phyloP scores from a whole-genome alignment of 1,140 invertebrate genomes.

The Rhopalosiphum maidis region DNA sequence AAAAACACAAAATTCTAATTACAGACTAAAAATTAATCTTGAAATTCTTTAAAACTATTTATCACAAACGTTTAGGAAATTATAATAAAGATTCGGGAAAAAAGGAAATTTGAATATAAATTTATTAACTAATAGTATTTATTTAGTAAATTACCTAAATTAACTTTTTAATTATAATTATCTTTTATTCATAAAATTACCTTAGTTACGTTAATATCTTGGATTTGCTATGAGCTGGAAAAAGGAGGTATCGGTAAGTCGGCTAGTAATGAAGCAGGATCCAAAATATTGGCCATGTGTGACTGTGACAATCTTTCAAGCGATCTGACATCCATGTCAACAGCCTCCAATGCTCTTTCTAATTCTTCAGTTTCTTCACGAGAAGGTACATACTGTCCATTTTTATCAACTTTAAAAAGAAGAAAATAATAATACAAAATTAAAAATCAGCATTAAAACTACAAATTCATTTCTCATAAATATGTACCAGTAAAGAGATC shows the following conservation, averaged over 20 bases:
- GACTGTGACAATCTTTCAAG: constrained; percentile 62
- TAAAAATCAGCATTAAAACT: not conserved
- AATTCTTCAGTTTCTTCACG: constrained; percentile 84
- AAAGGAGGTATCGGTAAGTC: constrained; percentile 53
- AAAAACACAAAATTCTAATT: no score
- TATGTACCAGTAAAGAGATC: constrained; percentile 80
- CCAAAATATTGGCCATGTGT: constrained; percentile 60
- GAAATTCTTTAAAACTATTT: not conserved
- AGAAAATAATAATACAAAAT: not conserved
- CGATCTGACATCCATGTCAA: constrained; percentile 78
- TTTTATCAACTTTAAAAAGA: constrained; percentile 70
- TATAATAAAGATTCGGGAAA: not conserved
- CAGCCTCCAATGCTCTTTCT: constrained; percentile 81
- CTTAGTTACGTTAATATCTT: constrained; percentile 19
- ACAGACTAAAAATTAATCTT: not conserved
- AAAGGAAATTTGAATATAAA: constrained; percentile 7
- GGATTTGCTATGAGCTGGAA: constrained; percentile 49
- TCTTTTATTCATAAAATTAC: constrained; percentile 9
- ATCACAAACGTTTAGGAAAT: not conserved
- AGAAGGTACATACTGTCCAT: constrained; percentile 74
- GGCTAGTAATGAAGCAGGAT: constrained; percentile 52
- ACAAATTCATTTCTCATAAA: not conserved
- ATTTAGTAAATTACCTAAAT: not conserved
- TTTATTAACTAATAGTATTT: constrained; percentile 10
- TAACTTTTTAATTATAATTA: not conserved